Conservation (phyloP, 2,113 vertebrate species). For the Sarotherodon lohbergeri region DNA sequence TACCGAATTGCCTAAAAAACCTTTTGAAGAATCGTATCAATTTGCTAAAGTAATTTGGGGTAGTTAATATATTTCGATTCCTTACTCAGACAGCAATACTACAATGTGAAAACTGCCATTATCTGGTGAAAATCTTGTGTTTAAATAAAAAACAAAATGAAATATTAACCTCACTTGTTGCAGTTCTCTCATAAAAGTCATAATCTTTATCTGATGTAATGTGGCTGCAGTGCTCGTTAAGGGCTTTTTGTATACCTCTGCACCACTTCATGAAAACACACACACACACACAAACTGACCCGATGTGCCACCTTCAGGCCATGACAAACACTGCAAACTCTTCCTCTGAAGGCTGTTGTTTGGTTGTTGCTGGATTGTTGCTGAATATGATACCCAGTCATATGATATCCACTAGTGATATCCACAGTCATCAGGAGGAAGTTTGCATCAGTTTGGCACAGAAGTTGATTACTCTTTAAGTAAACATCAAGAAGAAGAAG, state of each 20-base stretch:
- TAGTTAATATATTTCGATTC: neutral
- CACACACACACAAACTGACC: neutral
- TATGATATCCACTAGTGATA: too few relatives aligned
- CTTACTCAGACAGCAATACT: rapidly evolving
- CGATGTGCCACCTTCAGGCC: rapidly evolving
- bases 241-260: neutral
- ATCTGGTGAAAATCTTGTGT: neutral
- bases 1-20: neutral
- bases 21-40: neutral
- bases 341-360: neutral
- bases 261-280: neutral
- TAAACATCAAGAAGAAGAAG: neutral
- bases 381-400: neutral
- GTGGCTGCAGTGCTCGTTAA: neutral
- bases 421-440: neutral
- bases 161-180: neutral
- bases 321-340: neutral
- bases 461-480: neutral
- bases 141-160: neutral
- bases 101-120: neutral
- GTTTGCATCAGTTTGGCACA: neutral
- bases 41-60: neutral
- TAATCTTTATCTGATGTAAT: neutral
- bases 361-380: rapidly evolving
- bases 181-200: neutral